phyloP scores from a whole-genome alignment of 2,888 invertebrate species.

The Gymnosoma rotundatum region DNA sequence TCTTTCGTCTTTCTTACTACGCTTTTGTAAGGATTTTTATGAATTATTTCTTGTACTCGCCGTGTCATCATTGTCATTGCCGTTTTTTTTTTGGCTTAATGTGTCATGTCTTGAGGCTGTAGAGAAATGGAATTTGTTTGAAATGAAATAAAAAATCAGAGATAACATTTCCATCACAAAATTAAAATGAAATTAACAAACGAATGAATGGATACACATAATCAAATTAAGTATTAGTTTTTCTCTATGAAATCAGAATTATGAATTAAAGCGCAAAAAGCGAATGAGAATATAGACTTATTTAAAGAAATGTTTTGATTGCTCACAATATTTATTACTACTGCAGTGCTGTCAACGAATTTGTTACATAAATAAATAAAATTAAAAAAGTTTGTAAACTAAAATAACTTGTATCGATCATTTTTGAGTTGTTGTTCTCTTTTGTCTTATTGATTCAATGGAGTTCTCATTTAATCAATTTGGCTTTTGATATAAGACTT shows the following conservation, averaged over 20 bases:
- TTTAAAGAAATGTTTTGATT: neutral
- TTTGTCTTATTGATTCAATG: no score
- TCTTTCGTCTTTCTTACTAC: slow-evolving; percentile 3
- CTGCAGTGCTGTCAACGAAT: no score
- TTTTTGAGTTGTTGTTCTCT: no score
- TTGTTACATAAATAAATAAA: no score
- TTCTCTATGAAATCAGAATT: slow-evolving; percentile 18
- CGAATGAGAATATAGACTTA: neutral
- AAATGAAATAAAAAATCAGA: slow-evolving; percentile 20
- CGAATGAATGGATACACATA: slow-evolving; percentile 27
- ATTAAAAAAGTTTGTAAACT: no score
- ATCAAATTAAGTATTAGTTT: slow-evolving; percentile 32
- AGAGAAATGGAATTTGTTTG: neutral
- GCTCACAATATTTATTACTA: neutral
- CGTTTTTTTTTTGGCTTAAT: slow-evolving; percentile 14
- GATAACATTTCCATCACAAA: slow-evolving; percentile 29
- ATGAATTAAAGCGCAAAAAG: slow-evolving; percentile 1
- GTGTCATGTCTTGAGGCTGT: slow-evolving; percentile 45
- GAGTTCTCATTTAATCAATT: no score
- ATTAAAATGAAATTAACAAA: slow-evolving; percentile 33
- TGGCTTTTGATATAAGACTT: no score
- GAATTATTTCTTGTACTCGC: slow-evolving; percentile 20
- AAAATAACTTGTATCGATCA: no score
- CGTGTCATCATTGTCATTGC: slow-evolving; percentile 22
- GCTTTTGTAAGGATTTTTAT: neutral